phyloP scores from a whole-genome alignment of 2,797 vertebrate species.

The Brachymystax lenok region DNA sequence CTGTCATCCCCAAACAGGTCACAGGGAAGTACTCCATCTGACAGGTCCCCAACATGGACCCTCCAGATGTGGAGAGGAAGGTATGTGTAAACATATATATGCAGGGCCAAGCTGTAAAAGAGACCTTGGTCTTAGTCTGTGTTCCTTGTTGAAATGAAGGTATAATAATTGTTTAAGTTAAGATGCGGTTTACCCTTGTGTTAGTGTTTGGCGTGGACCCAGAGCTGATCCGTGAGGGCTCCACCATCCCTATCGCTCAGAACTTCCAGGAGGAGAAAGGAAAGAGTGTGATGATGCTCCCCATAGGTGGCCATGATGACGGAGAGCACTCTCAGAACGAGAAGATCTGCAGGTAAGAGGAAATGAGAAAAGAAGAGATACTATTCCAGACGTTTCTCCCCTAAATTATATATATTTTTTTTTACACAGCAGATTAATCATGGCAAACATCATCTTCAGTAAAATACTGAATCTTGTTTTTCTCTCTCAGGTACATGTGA shows the following conservation, averaged over 20 bases:
- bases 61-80: slow-evolving; percentile 71
- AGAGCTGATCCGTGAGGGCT: slow-evolving; percentile 81
- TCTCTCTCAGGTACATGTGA: slow-evolving; percentile 51
- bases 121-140: too few relatives aligned
- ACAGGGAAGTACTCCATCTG: slow-evolving; percentile 83
- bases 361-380: neutral
- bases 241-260: slow-evolving; percentile 80
- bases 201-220: slow-evolving; percentile 80
- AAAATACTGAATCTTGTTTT: too few relatives aligned
- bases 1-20: slow-evolving; percentile 81
- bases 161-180: slow-evolving; percentile 10
- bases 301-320: slow-evolving; percentile 75
- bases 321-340: slow-evolving; percentile 83
- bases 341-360: slow-evolving; percentile 81
- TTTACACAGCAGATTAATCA: neutral
- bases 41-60: slow-evolving; percentile 80
- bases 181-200: neutral
- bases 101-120: too few relatives aligned
- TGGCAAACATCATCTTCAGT: neutral
- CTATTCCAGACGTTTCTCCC: neutral
- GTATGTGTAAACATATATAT: too few relatives aligned
- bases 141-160: too few relatives aligned
- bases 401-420: neutral
- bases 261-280: slow-evolving; percentile 71
- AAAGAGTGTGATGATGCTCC: slow-evolving; percentile 82